Conservation (phyloP, 35 echinoderm and acorn worm genomes). For the Heliocidaris tuberculata region DNA sequence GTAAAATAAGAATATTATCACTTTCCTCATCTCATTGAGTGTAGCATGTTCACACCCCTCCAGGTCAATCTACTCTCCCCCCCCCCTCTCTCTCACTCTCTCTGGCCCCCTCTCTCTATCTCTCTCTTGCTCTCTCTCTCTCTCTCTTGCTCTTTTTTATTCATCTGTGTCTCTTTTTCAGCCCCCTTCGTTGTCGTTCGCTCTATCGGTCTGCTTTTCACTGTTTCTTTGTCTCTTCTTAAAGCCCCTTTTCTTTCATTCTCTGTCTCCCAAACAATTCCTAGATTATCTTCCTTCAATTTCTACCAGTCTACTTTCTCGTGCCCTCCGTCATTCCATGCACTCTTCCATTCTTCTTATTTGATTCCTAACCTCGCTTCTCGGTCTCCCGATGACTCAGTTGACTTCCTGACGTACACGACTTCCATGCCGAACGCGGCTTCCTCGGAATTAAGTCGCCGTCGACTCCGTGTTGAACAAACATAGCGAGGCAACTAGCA, state of each 20-base stretch:
- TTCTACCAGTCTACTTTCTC: neutral
- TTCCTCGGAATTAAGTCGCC: neutral
- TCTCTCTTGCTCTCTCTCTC: neutral
- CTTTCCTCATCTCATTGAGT: no score
- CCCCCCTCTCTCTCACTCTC: no score
- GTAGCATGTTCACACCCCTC: no score
- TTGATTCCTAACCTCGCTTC: neutral
- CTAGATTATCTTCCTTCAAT: neutral
- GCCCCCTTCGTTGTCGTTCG: neutral
- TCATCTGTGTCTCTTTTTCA: neutral
- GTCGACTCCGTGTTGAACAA: neutral
- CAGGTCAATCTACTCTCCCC: neutral
- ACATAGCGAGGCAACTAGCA: neutral
- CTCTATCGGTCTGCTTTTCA: neutral
- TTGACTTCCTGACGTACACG: neutral
- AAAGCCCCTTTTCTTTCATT: neutral
- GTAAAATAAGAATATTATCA: neutral
- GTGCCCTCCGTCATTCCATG: neutral
- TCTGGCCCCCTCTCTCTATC: neutral
- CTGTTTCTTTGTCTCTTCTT: neutral
- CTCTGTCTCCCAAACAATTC: neutral
- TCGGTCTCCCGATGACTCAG: neutral
- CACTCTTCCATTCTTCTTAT: neutral
- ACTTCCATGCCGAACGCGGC: neutral
- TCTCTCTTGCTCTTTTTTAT: no score